Conservation (phyloP, 2,888 invertebrate species). For the Eilema sororculum region DNA sequence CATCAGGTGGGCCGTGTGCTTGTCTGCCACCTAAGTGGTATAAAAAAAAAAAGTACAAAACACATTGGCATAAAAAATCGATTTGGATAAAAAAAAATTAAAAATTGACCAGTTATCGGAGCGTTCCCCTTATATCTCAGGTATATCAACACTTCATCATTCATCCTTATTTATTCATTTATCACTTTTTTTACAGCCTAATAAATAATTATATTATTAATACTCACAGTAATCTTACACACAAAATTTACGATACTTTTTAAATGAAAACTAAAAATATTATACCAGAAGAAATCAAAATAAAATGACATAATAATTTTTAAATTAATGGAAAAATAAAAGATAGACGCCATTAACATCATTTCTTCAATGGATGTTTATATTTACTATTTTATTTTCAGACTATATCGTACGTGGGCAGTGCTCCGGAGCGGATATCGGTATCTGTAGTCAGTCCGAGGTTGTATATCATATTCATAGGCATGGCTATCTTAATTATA, state of each 20-base stretch:
- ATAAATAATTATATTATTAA: no score
- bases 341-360: background rate
- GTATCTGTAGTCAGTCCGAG: slow-evolving; percentile 50
- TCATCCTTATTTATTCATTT: no score
- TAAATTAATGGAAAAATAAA: background rate
- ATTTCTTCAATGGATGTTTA: slow-evolving; percentile 8
- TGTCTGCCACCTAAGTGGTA: no score
- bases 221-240: background rate
- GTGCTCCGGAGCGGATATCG: slow-evolving; percentile 61
- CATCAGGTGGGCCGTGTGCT: no score
- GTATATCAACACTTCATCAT: no score
- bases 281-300: no score
- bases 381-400: slow-evolving; percentile 55
- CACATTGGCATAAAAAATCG: no score
- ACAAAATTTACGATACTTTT: background rate
- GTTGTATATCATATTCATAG: slow-evolving; percentile 55
- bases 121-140: no score
- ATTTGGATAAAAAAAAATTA: no score
- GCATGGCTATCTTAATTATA: slow-evolving; percentile 60
- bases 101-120: no score
- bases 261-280: background rate
- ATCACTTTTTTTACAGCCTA: no score
- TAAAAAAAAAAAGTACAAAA: no score
- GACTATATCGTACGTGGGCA: slow-evolving; percentile 67
- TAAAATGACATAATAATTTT: background rate